Base-by-base conservation (phyloP, 2,797 vertebrate species). In the Nannoperca obscura region DNA sequence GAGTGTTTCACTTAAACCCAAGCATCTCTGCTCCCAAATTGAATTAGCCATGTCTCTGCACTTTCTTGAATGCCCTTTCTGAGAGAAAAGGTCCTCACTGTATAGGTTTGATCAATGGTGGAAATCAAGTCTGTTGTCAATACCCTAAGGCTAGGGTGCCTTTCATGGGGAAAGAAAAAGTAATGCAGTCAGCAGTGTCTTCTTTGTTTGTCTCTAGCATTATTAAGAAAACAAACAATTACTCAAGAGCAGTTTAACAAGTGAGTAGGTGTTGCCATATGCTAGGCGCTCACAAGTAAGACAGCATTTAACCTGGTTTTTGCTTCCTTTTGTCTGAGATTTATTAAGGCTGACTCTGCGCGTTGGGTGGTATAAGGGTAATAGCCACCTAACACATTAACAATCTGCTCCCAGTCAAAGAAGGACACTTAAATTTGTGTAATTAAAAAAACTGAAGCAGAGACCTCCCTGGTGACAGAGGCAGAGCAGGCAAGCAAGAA, bases 41-140 rank as follows among this genome's bases (percentile, higher is more conserved):
- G 65, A 94, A 92, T 95, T 93, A 93, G 84, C 78, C 83, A 80
- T 90, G 89, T 90, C 81, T 81, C 80, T 84, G 76, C 78, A 86
- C 87, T 89, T 93, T 92, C 81, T 87, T 81, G 69, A 84, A 85
- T 80, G 86, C 81, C 83, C 74, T 89, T 85, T 88, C 67, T 74
- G 71, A 76, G 65, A 81, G 69, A 57, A 81, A 82, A 83, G 86
- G 73, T 88, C 88, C 72, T 83, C 65, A 76, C 82, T 63, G 77
- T 81, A 75, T 78, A 81, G 49, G 71, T 90, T 86, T 87, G 80
- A 92, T 90, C 86, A 86, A 81, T 91, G 83, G 76, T 84, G 63
- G 87, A 89, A 92, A 92, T 91, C 84, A 90, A 89, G 76, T 75
- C 75, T 68, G 34, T 81, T 79, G 79, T 91, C 88, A 86, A 86